phyloP scores from a whole-genome alignment of 2,888 invertebrate species.

The Pristionchus exspectatus region DNA sequence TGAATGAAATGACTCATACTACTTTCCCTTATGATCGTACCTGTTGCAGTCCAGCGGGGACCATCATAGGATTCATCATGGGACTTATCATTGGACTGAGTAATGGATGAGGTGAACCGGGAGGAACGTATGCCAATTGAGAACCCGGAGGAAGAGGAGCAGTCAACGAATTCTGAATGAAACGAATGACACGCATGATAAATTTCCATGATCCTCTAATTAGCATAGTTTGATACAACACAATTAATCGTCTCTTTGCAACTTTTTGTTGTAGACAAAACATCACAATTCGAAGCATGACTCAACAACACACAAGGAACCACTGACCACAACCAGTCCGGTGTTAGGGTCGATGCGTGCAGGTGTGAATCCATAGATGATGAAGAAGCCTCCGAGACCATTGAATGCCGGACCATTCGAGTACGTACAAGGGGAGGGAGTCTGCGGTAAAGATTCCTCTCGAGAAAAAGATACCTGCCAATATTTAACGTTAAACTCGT shows the following conservation, averaged over 20 bases:
- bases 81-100: not conserved
- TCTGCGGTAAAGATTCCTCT: not conserved
- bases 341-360: constrained; percentile 4
- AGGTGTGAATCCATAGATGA: constrained; percentile 33
- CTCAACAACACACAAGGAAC: not conserved
- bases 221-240: not conserved
- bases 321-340: constrained; percentile 1
- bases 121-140: not conserved
- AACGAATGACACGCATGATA: too few relatives aligned
- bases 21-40: not conserved
- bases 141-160: not conserved
- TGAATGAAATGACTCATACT: not conserved
- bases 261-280: not conserved
- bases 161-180: not conserved
- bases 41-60: not conserved
- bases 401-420: not conserved
- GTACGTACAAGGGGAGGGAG: not conserved
- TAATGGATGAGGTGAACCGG: not conserved
- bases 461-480: not conserved
- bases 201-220: not conserved
- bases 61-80: constrained; percentile 13
- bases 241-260: not conserved
- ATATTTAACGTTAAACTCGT: too few relatives aligned
- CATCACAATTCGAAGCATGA: not conserved
- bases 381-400: not conserved